Evolutionary conservation across 2,113 vertebrate genomes (phyloP), one percentile per base, ranked within the genome.

Genomic region (Guaruba guarouba): DNA sequence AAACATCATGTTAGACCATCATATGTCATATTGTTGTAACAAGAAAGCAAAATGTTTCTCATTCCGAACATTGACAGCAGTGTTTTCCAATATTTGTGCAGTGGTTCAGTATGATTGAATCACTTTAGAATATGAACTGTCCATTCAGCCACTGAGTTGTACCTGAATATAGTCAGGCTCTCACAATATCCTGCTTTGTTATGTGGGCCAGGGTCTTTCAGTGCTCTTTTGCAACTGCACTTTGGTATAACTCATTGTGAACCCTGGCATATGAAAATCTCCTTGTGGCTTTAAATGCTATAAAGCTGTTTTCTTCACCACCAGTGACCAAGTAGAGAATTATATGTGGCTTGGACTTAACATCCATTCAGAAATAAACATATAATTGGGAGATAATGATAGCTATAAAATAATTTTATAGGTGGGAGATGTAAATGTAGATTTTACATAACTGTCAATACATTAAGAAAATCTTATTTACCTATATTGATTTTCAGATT

Each of bases 341-440:
- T 93, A 29, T 27, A 25, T 41, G 43, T 62, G 82, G 33, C 79
- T 96, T 92, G 61, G 82, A 71, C 41, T 86, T 79, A 59, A 59
- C 7, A 71, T 91, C 20, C 82, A 43, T 86, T 90, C 69, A 88
- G 55, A 85, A 92, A 77, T 74, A 95, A 88, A 49, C 70, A 83
- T 86, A 70, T 23, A 87, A 93, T 76, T 93, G 79, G 49, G 29
- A 91, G 11, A 70, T 74, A 91, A 93, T 91, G 89, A 85, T 52
- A 63, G n/a, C 52, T 74, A 20, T 89, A 68, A 75, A 71, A 85
- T 90, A 79, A 92, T 89, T 77, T 80, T 16, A 85, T 95, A 46
- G 84, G 66, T 90, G 19, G 7, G 27, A 80, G 17, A 82, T 46
- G 29, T 46, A 91, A 89, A 79, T 63, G 44, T 74, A 66, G 44